phyloP scores from a whole-genome alignment of 2,888 invertebrate genomes.

The Microctonus hyperodae region DNA sequence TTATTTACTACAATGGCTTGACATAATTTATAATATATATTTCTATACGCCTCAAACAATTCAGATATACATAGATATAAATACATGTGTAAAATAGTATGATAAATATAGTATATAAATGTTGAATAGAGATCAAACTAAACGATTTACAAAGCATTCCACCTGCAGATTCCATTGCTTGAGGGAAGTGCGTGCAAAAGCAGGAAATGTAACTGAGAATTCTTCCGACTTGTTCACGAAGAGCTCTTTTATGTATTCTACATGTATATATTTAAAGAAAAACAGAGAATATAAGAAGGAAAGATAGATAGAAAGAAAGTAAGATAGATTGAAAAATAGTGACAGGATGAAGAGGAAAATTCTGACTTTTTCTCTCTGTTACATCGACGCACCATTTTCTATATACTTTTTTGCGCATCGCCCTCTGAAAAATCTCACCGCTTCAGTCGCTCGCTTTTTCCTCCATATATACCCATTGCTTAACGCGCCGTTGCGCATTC shows the following conservation, averaged over 20 bases:
- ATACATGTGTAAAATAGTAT: not conserved
- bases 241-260: constrained; percentile 3
- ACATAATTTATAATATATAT: no score
- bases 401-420: constrained; percentile 7
- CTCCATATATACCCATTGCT: constrained; percentile 27
- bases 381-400: not conserved
- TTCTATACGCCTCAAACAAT: no score
- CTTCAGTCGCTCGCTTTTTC: constrained; percentile 9
- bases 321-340: no score
- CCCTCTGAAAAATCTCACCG: constrained; percentile 17
- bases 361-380: no score
- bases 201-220: constrained; percentile 11
- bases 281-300: no score
- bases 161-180: constrained; percentile 3
- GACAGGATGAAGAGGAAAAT: no score
- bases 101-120: not conserved
- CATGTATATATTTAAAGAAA: no score
- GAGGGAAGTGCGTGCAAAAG: not conserved
- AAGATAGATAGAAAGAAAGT: no score
- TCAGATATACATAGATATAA: not conserved
- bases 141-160: constrained; percentile 14
- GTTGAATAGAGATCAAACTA: not conserved
- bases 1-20: no score
- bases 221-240: not conserved
- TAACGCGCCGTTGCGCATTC: constrained; percentile 46